Evolutionary conservation across 2,888 invertebrate genomes (phyloP).

Genomic region (Acleris holmiana): DNA sequence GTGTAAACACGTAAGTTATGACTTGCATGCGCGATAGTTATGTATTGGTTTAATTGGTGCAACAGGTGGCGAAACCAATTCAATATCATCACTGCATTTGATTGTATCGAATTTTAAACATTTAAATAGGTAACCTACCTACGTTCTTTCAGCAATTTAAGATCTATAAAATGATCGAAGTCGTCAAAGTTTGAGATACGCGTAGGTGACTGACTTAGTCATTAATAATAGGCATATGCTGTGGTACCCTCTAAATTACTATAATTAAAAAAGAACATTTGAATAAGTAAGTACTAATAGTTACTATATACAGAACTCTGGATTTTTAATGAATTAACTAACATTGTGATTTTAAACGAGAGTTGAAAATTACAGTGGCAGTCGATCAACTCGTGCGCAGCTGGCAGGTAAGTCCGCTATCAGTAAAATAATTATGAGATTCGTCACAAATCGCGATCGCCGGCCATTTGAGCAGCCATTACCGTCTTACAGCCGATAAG

Average conservation of each 20-base stretch:
- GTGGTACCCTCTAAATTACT: no score
- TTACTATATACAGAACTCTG: no score
- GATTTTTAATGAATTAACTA: no score
- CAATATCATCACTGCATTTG: neutral
- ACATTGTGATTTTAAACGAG: no score
- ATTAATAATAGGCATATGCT: no score
- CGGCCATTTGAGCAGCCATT: conserved; percentile 73
- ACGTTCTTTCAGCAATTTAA: no score
- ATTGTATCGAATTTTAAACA: neutral
- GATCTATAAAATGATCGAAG: no score
- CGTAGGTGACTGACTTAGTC: no score
- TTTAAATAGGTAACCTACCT: no score
- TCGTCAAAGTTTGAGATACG: no score
- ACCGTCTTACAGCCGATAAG: conserved; percentile 74
- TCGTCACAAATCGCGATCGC: conserved; percentile 70
- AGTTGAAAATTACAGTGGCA: neutral
- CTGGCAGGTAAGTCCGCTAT: conserved; percentile 14
- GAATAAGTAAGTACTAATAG: no score
- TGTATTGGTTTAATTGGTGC: conserved; percentile 9
- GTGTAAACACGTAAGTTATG: neutral
- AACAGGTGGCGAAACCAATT: conserved; percentile 20
- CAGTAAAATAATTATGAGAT: conserved; percentile 69
- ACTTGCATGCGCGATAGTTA: conserved; percentile 11
- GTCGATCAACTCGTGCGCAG: conserved; percentile 20
- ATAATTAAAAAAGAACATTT: no score